Percentiles rank a stretch among this genome's conserved stretches.
Evolutionary conservation across 2,113 vertebrate genomes (phyloP).

Genomic region (Neogobius melanostomus): DNA sequence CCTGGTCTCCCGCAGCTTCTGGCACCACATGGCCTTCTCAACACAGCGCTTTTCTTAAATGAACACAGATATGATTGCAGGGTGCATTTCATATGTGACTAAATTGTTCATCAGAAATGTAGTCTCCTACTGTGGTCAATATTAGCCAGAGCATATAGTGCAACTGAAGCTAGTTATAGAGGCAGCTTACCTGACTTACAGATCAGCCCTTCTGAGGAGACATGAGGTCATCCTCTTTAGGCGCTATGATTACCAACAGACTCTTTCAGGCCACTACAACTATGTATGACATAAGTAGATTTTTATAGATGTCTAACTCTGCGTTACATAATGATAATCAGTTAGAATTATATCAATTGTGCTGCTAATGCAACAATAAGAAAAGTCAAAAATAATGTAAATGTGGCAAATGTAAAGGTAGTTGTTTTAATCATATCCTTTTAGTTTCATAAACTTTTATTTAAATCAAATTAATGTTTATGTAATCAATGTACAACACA

Average conservation of each 20-base stretch:
- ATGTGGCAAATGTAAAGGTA: too few species aligned
- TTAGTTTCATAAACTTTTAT: too few species aligned
- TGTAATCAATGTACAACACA: too few species aligned
- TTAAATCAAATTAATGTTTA: too few species aligned
- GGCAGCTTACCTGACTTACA: constrained; percentile 32
- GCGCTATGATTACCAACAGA: constrained; percentile 14
- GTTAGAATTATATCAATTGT: too few species aligned
- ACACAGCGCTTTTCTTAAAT: constrained; percentile 9
- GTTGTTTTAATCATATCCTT: too few species aligned
- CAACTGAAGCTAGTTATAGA: constrained; percentile 15
- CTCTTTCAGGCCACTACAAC: constrained; percentile 26
- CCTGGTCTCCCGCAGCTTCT: constrained; percentile 37
- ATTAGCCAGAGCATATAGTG: background rate
- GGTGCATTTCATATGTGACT: background rate
- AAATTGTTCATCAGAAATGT: background rate
- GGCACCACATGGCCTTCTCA: constrained; percentile 45
- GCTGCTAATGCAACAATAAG: too few species aligned
- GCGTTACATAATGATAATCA: background rate
- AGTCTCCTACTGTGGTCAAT: background rate
- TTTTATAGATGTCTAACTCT: background rate
- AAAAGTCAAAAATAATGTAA: too few species aligned
- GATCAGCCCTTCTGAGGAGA: constrained; percentile 35
- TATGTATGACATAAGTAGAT: constrained; percentile 16
- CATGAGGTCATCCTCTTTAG: constrained; percentile 59
- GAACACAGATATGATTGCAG: constrained; percentile 17